Conservation (phyloP, 2,888 invertebrate species). For the Malachius bipustulatus region DNA sequence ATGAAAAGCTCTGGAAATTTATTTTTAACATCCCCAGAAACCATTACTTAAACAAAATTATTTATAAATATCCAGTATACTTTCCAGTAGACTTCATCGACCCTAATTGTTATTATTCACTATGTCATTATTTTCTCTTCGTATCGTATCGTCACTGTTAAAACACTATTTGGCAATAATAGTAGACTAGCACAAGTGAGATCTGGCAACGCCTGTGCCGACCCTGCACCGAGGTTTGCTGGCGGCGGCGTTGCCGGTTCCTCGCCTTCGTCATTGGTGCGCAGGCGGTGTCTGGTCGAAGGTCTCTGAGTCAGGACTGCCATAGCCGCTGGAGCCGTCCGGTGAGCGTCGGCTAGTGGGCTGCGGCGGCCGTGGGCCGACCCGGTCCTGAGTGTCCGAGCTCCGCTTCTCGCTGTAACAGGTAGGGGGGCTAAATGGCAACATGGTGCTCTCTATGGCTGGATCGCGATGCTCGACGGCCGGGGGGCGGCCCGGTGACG, state of each 20-base stretch:
- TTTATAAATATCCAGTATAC: no score
- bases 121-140: no score
- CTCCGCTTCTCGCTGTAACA: slow-evolving; percentile 37
- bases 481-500: slow-evolving; percentile 37
- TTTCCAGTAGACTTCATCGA: no score
- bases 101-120: no score
- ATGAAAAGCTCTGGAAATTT: no score
- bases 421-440: no score
- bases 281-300: slow-evolving; percentile 37
- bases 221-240: not conserved
- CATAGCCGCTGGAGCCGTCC: slow-evolving; percentile 69
- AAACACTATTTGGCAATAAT: slow-evolving; percentile 1
- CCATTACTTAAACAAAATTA: no score
- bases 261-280: slow-evolving; percentile 28
- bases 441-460: no score
- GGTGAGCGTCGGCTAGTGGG: slow-evolving; percentile 44
- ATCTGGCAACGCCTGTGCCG: slow-evolving; percentile 16
- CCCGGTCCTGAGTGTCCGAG: slow-evolving; percentile 28
- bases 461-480: no score
- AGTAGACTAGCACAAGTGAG: slow-evolving; percentile 21
- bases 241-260: slow-evolving; percentile 13
- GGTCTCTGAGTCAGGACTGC: slow-evolving; percentile 62
- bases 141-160: not conserved
- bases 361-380: slow-evolving; percentile 36
- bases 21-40: no score